Percentiles rank a stretch among this genome's conserved stretches.
phyloP scores from a whole-genome alignment of 1,140 invertebrate species.

The Penaeus chinensis region DNA sequence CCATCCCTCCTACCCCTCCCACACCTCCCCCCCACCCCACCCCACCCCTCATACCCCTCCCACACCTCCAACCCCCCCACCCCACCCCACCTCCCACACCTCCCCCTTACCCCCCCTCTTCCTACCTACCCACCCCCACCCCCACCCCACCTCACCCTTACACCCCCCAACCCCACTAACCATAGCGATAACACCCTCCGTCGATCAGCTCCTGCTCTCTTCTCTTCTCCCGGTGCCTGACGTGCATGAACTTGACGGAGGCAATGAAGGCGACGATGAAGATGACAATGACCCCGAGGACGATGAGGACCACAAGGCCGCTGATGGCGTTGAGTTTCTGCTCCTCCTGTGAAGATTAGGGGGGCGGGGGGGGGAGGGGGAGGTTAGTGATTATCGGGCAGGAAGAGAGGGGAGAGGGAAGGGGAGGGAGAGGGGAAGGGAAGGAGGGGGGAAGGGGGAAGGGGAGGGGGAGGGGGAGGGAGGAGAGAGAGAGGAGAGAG shows the following conservation, averaged over 20 bases:
- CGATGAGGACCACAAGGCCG: constrained; percentile 25
- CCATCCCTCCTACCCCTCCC: no score
- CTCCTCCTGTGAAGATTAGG: constrained; percentile 17
- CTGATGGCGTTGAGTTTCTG: constrained; percentile 14
- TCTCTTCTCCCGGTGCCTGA: not conserved
- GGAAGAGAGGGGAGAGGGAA: not conserved
- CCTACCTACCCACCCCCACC: no score
- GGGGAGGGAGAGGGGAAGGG: not conserved
- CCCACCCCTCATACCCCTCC: no score
- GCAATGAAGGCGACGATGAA: constrained; percentile 19
- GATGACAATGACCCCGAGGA: constrained; percentile 5
- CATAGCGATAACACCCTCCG: not conserved
- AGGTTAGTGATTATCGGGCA: not conserved
- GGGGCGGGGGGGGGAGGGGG: not conserved
- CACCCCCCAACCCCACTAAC: not conserved
- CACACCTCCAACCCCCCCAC: no score
- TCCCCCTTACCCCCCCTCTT: no score
- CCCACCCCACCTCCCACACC: no score
- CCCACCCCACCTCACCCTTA: no score
- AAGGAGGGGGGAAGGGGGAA: not conserved
- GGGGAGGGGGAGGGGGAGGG: no score
- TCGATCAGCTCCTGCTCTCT: constrained; percentile 32
- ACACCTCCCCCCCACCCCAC: no score
- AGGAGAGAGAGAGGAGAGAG: no score
- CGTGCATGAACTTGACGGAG: constrained; percentile 32